Conservation (phyloP, 2,888 invertebrate genomes). For the Phlogophora meticulosa region DNA sequence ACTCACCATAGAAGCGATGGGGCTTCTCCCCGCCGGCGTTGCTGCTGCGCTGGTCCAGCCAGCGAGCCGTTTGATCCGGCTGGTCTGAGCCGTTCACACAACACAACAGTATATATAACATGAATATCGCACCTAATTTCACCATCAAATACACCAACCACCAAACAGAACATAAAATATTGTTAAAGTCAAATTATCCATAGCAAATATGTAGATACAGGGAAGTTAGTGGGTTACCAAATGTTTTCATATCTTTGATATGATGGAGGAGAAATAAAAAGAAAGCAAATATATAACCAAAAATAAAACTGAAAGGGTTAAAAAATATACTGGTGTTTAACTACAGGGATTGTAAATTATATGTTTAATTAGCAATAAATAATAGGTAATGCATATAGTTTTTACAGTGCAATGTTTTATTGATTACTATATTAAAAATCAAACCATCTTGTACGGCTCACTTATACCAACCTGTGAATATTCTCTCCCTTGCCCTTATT, state of each 20-base stretch:
- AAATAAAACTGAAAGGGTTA: constrained; percentile 42
- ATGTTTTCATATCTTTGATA: constrained; percentile 35
- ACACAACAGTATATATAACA: constrained; percentile 91
- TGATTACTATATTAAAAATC: constrained; percentile 34
- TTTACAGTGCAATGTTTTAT: constrained; percentile 46
- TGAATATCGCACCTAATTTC: constrained; percentile 90
- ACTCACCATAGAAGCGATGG: constrained; percentile 90
- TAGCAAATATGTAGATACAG: constrained; percentile 69
- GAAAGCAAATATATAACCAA: constrained; percentile 54
- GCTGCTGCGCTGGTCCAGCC: constrained; percentile 87
- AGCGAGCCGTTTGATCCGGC: constrained; percentile 88
- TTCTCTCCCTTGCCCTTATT: constrained; percentile 94
- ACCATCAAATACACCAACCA: constrained; percentile 88
- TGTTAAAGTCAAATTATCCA: constrained; percentile 77
- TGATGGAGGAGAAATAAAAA: constrained; percentile 40
- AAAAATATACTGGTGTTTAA: constrained; percentile 27
- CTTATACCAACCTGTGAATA: constrained; percentile 94
- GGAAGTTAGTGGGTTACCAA: constrained; percentile 65
- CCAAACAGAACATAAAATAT: constrained; percentile 89
- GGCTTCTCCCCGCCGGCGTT: constrained; percentile 82
- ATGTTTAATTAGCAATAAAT: constrained; percentile 47
- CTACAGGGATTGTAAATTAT: constrained; percentile 43
- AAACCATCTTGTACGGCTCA: constrained; percentile 34
- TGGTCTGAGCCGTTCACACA: constrained; percentile 90
- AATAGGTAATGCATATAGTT: constrained; percentile 46